Conservation (phyloP, 2,888 invertebrate species). For the Caenorhabditis afra region DNA sequence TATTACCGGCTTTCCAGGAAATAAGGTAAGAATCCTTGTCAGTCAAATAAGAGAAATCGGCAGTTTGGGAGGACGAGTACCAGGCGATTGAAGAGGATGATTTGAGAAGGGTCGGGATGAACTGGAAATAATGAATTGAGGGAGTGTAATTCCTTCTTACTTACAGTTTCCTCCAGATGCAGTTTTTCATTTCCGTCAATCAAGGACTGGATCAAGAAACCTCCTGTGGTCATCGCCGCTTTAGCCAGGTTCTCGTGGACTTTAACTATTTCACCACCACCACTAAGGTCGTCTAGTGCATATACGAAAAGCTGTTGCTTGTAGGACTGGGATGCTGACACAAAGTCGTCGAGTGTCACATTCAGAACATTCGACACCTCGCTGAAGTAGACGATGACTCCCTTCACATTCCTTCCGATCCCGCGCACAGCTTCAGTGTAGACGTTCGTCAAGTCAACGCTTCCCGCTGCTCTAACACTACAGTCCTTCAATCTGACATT, state of each 20-base stretch:
- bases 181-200: not conserved
- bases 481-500: not conserved
- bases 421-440: slow-evolving; percentile 38
- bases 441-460: slow-evolving; percentile 28
- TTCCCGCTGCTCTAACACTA: not conserved
- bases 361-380: slow-evolving; percentile 19
- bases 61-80: not conserved
- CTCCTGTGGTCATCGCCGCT: slow-evolving; percentile 22
- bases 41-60: not conserved
- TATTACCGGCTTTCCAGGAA: slow-evolving; percentile 6
- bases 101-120: slow-evolving; percentile 12
- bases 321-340: slow-evolving; percentile 8
- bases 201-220: slow-evolving; percentile 6
- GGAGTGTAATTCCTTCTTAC: too few species aligned
- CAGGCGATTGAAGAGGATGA: slow-evolving; percentile 18
- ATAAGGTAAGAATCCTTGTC: slow-evolving; percentile 13
- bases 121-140: slow-evolving; percentile 36
- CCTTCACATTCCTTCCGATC: slow-evolving; percentile 38
- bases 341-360: slow-evolving; percentile 30
- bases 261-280: slow-evolving; percentile 45
- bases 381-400: slow-evolving; percentile 41
- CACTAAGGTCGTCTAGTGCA: not conserved
- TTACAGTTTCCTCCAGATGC: too few species aligned
- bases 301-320: too few species aligned
- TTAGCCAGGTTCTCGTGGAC: not conserved